Base-by-base conservation (phyloP, 2,113 vertebrate species). In the Desmodus rotundus region DNA sequence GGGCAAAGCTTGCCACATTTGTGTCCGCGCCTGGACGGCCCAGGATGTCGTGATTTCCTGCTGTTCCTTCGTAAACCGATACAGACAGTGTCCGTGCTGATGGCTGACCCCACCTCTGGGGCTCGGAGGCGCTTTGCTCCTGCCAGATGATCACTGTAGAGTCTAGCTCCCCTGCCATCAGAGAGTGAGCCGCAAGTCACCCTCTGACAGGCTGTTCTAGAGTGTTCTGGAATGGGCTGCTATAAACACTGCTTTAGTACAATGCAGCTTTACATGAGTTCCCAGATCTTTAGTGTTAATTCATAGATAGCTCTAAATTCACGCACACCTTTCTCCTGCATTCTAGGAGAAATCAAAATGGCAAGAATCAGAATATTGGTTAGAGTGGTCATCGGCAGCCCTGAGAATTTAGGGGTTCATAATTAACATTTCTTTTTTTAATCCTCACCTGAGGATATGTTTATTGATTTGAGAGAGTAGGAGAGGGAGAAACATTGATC, bases 171-270 rank as follows among this genome's bases (percentile, higher is more conserved):
- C 24, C 13, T 10, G 58, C 50, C 26, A 3, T 41, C n/a, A 43
- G 58, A 26, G 50, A 95, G 52, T 26, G 56, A 95, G 58, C 56
- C 28, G 4, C 31, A 54, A 78, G 72, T 93, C 67, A 63, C 83
- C 76, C 24, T 88, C 41, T 43, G 67, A 82, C 38, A 36, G 68
- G 74, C 24, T 17, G 58, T 70, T 61, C 74, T 74, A 43, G 72
- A 45, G 22, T 8, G 67, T 78, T 2, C 6, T 26, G n/a, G 63
- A 31, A 5, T 38, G 33, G n/a, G 45, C 76, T n/a, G 43, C 52
- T 65, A 36, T 68, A 47, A 73, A 72, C 54, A 9, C 31, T 22
- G 86, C 58, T 72, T 16, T 22, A n/a, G 47, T 52, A 63, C 45
- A 10, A 24, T 19, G 41, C 43, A 41, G 68, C 38, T 28, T 56